Evolutionary conservation across 2,113 vertebrate species (phyloP), one percentile per base, ranked within the genome.

Genomic region (Plestiodon gilberti): DNA sequence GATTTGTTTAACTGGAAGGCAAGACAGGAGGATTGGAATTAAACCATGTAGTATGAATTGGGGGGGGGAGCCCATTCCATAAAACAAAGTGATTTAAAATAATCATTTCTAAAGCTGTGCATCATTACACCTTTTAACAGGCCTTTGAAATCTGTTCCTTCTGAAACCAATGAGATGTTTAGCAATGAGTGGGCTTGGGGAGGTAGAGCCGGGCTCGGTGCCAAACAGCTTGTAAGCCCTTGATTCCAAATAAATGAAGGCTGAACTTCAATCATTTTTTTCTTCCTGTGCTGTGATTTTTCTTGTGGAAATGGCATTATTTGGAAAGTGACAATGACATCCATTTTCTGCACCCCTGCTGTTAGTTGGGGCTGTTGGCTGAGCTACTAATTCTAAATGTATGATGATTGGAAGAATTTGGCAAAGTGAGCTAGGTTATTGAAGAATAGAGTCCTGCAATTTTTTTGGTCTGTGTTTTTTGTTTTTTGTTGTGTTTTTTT

Each of bases 31-130:
- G 10, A 5, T 57, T 76, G 67, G 73, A 85, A 80, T 87, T 33
- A 87, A 73, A 91, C 43, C 28, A 86, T 57, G 75, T 55, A 4
- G 33, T 81, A 69, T 75, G 33, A 78, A 64, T 64, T 38, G 65
- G 40, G 65, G 40, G 86, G 83, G 89, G 88, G 91, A 92, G 87
- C 65, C 80, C 14, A 84, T 85, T 93, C 91, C 92, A 90, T 85
- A 88, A 87, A 87, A 87, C 85, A 87, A 87, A 87, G 59, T 87
- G 78, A 81, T 87, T 87, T 81, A 81, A 87, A 67, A 79, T 84
- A 43, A 82, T 67, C 71, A 83, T 77, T 92, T 92, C 30, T 83
- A 82, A 82, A 57, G 35, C 28, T 87, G 40, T 69, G 57, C 88
- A 86, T 85, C 57, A 11, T 55, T 89, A 43, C 61, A 77, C 79